Percentiles rank a stretch among this genome's conserved stretches.
Evolutionary conservation across 2,888 invertebrate genomes (phyloP).

Genomic region (Cephus nigrinus): DNA sequence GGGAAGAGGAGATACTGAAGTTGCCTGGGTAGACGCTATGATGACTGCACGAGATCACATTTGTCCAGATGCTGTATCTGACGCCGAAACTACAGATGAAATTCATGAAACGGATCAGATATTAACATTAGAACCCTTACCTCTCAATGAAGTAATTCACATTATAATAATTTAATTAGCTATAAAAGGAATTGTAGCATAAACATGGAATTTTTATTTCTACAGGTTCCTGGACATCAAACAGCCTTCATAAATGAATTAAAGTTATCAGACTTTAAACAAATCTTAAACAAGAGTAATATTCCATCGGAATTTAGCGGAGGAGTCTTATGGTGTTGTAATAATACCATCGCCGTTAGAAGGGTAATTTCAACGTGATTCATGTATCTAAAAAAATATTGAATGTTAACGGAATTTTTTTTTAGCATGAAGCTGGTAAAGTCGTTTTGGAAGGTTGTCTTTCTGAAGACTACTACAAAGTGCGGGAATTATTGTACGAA

Average conservation of each 20-base stretch:
- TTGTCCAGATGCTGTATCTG: slow-evolving; percentile 72
- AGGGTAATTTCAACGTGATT: slow-evolving; percentile 70
- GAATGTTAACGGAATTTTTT: slow-evolving; percentile 42
- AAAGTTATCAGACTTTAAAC: slow-evolving; percentile 91
- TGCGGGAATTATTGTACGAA: slow-evolving; percentile 91
- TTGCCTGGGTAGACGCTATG: slow-evolving; percentile 95
- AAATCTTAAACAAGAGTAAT: slow-evolving; percentile 79
- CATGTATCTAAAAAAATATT: neutral
- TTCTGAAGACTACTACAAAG: slow-evolving; percentile 94
- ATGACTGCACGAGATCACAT: slow-evolving; percentile 70
- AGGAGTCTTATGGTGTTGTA: slow-evolving; percentile 94
- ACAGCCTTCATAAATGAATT: slow-evolving; percentile 94
- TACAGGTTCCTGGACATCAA: slow-evolving; percentile 75
- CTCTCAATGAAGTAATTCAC: slow-evolving; percentile 63
- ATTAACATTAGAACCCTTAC: slow-evolving; percentile 77
- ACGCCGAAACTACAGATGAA: slow-evolving; percentile 66
- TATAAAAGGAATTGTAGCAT: neutral
- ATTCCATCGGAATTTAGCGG: slow-evolving; percentile 89
- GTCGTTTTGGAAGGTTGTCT: slow-evolving; percentile 94
- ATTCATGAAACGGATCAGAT: slow-evolving; percentile 69
- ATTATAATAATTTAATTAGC: neutral
- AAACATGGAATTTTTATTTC: neutral
- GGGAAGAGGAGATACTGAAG: slow-evolving; percentile 87
- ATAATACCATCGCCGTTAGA: slow-evolving; percentile 88
- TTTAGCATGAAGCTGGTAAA: slow-evolving; percentile 89